A percentile compares a stretch with the other conserved stretches of the same genome.
phyloP scores from a whole-genome alignment of 2,888 invertebrate species.

The Argyresthia goedartella region DNA sequence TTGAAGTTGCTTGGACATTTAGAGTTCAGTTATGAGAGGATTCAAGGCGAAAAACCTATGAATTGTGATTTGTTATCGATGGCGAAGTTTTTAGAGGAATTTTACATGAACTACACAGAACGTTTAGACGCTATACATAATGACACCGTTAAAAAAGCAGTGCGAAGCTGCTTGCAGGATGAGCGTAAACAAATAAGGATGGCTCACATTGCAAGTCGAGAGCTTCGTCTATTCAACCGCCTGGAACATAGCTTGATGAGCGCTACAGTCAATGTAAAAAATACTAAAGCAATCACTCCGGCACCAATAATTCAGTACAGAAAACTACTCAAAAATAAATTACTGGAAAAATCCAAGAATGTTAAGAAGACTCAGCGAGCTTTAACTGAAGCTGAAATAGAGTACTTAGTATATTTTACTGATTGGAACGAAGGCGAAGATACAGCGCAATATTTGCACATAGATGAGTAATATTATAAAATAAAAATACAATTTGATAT shows the following conservation, averaged over 20 bases:
- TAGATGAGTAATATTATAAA: constrained; percentile 7
- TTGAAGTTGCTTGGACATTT: constrained; percentile 71
- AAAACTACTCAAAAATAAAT: not conserved
- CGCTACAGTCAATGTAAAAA: constrained; percentile 33
- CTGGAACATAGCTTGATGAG: constrained; percentile 52
- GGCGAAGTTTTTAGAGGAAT: constrained; percentile 71
- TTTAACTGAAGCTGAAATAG: constrained; percentile 30
- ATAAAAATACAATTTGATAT: not conserved
- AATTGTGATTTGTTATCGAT: constrained; percentile 65
- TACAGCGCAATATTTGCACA: constrained; percentile 28
- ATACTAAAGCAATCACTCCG: constrained; percentile 7
- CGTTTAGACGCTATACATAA: constrained; percentile 68
- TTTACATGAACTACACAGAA: constrained; percentile 60
- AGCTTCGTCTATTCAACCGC: constrained; percentile 62
- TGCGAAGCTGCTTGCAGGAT: constrained; percentile 59
- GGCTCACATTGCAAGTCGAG: constrained; percentile 69
- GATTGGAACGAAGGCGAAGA: constrained; percentile 47
- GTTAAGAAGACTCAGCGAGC: not conserved
- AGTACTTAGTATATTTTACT: constrained; percentile 51
- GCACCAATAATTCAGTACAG: not conserved
- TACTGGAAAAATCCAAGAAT: not conserved
- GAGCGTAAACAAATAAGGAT: constrained; percentile 60
- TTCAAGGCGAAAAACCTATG: constrained; percentile 69
- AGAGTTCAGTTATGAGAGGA: constrained; percentile 74
- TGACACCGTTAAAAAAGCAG: constrained; percentile 59